phyloP scores from a whole-genome alignment of 2,888 invertebrate genomes.

The Holacanthella duospinosa region DNA sequence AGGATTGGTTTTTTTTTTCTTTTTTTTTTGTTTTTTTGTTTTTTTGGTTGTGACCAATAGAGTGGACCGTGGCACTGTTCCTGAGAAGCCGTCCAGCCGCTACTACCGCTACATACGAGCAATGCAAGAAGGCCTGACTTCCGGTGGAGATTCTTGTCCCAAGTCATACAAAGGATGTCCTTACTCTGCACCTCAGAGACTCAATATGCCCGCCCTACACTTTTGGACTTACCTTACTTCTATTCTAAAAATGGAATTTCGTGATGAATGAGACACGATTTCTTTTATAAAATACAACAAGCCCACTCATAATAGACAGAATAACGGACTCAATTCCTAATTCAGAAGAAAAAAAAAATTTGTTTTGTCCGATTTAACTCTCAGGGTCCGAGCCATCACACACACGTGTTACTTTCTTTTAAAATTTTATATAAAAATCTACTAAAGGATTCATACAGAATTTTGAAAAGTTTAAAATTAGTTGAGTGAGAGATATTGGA shows the following conservation, averaged over 20 bases:
- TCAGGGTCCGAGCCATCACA: neutral
- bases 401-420: neutral
- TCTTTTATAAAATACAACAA: too few relatives aligned
- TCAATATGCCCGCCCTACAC: slow-evolving; percentile 39
- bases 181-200: slow-evolving; percentile 35
- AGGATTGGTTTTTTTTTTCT: slow-evolving; percentile 2
- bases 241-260: slow-evolving; percentile 38
- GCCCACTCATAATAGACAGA: neutral
- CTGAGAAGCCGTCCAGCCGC: slow-evolving; percentile 35
- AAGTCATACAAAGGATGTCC: slow-evolving; percentile 36
- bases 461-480: neutral
- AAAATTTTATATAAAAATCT: neutral
- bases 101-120: slow-evolving; percentile 39
- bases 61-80: slow-evolving; percentile 36
- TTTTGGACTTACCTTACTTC: slow-evolving; percentile 39
- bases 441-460: neutral
- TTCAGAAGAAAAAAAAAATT: too few relatives aligned
- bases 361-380: too few relatives aligned
- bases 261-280: slow-evolving; percentile 31
- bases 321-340: neutral
- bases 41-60: slow-evolving; percentile 13
- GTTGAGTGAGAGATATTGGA: neutral
- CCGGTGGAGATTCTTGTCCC: slow-evolving; percentile 32
- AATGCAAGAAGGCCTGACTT: slow-evolving; percentile 37
- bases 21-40: neutral